Evolutionary conservation across 2,797 vertebrate genomes (phyloP).

Genomic region (Hafferia zeledoni): DNA sequence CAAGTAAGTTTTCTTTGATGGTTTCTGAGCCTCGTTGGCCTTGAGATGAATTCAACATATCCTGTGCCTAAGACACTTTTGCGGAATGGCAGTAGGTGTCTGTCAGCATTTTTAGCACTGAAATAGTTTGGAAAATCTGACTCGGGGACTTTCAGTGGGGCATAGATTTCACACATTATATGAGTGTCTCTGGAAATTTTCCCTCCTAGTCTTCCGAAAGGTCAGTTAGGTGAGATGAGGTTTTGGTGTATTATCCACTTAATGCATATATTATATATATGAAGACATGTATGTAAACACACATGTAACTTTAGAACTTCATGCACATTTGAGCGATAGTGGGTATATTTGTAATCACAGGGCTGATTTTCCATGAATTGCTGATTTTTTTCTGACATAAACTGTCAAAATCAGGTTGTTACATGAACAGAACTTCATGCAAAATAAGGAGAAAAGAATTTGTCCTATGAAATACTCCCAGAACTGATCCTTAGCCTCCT

Average conservation of each 20-base stretch:
- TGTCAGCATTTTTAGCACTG: not conserved
- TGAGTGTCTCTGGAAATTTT: slow-evolving; percentile 6
- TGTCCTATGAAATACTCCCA: not conserved
- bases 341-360: not conserved
- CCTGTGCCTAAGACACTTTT: not conserved
- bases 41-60: not conserved
- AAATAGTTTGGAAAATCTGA: slow-evolving; percentile 42
- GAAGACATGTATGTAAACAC: not conserved
- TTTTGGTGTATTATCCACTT: not conserved
- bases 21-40: not conserved
- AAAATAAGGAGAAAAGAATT: not conserved
- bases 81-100: not conserved
- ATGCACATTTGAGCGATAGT: not conserved
- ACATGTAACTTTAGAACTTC: not conserved
- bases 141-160: not conserved
- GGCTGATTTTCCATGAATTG: not conserved
- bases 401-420: not conserved
- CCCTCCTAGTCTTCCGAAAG: not conserved
- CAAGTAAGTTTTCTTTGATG: not conserved
- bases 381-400: not conserved
- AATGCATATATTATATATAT: not conserved
- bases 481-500: not conserved
- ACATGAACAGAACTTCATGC: fast-evolving
- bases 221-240: not conserved
- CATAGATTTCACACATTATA: not conserved